Percentiles rank a stretch among this genome's conserved stretches.
Evolutionary conservation across 1,140 invertebrate genomes (phyloP).

Genomic region (Dendroctonus valens): DNA sequence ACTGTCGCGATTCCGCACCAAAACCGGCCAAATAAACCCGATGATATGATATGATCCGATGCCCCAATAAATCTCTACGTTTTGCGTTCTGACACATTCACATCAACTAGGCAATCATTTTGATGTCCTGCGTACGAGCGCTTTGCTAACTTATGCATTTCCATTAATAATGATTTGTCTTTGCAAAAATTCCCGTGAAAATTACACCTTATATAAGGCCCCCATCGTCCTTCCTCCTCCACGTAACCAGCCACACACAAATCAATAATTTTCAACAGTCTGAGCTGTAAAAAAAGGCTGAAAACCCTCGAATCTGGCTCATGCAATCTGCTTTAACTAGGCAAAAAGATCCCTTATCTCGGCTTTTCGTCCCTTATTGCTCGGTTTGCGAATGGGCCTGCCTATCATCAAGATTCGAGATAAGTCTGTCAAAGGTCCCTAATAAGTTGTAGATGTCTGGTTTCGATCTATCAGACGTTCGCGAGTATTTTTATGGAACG

Average conservation of each 20-base stretch:
- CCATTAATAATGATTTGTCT: too few species aligned
- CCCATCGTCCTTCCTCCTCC: neutral
- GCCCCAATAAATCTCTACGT: too few species aligned
- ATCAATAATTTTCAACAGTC: too few species aligned
- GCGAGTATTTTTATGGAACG: conserved; percentile 16
- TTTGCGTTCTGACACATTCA: too few species aligned
- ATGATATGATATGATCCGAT: too few species aligned
- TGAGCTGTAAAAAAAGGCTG: conserved; percentile 3
- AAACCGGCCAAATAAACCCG: too few species aligned
- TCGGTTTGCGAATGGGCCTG: conserved; percentile 12
- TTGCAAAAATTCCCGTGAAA: too few species aligned
- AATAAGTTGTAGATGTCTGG: conserved; percentile 28
- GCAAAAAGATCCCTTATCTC: conserved; percentile 30
- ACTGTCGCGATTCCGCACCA: too few species aligned
- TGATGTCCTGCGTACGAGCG: too few species aligned
- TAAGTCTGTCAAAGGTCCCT: conserved; percentile 24
- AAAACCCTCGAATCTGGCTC: conserved; percentile 8
- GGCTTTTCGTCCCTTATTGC: conserved; percentile 14
- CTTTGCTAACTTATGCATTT: too few species aligned
- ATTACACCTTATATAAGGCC: too few species aligned
- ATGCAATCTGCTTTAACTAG: conserved; percentile 29
- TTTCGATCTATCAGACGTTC: conserved; percentile 25
- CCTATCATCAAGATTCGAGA: conserved; percentile 28
- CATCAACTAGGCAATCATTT: too few species aligned
- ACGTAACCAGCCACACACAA: neutral